Evolutionary conservation across 2,113 vertebrate species (phyloP).

Genomic region (Malaclemys terrapin): DNA sequence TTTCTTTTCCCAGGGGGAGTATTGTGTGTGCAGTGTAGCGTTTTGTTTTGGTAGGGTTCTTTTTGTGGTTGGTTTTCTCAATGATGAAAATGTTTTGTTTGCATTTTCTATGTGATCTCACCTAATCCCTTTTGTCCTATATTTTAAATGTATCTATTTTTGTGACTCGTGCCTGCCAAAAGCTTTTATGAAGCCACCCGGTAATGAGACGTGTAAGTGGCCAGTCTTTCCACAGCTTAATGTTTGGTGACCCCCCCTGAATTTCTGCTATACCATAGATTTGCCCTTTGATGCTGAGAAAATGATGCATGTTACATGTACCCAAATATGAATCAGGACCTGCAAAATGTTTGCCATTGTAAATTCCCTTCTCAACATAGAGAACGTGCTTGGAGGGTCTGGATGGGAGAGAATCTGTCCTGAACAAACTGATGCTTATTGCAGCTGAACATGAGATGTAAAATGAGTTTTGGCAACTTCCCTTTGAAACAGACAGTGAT

Average conservation of each 20-base stretch:
- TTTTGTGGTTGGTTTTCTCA: not conserved
- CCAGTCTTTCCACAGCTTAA: accelerated
- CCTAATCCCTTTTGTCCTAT: not conserved
- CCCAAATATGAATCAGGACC: not conserved
- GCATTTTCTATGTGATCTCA: not conserved
- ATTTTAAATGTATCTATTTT: accelerated
- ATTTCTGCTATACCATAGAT: not conserved
- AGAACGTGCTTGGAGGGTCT: not conserved
- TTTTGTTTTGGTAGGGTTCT: not conserved
- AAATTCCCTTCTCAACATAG: not conserved
- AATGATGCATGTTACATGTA: accelerated
- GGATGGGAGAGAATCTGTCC: not conserved
- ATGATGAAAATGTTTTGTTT: accelerated
- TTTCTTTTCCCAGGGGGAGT: too few species aligned
- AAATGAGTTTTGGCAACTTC: not conserved
- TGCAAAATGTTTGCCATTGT: accelerated
- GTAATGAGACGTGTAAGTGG: accelerated
- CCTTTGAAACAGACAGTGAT: not conserved
- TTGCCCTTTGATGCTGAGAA: accelerated
- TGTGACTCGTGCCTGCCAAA: not conserved
- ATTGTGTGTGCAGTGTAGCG: not conserved
- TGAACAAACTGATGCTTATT: not conserved
- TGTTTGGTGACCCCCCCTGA: not conserved
- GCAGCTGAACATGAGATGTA: not conserved
- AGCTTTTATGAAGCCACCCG: not conserved